Percentiles rank a stretch among this genome's conserved stretches.
These are phyloP conservation scores for Chiroxiphia lanceolata DNA, from an alignment of 2,797 vertebrate genomes.

Conservation along the genomic window DNA sequence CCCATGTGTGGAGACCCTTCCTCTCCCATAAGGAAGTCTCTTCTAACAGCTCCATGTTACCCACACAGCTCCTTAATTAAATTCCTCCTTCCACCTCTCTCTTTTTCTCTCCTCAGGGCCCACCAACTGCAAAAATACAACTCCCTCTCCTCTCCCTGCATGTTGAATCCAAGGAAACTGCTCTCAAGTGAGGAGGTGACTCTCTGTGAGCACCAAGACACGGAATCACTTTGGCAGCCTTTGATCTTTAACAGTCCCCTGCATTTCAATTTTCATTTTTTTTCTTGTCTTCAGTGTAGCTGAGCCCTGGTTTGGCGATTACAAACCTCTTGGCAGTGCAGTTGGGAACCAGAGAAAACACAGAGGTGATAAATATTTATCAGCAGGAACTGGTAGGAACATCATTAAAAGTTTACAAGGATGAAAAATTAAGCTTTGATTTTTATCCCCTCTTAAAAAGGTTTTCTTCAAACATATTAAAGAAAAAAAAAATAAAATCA, in stretches of 20 bases:
- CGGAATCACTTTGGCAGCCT: background rate
- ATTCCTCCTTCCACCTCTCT: background rate
- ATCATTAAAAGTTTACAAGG: slow-evolving; percentile 36
- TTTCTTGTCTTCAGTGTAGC: background rate
- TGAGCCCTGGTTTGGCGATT: background rate
- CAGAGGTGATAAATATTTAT: slow-evolving; percentile 58
- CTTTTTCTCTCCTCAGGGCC: background rate
- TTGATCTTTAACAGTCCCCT: slow-evolving; percentile 1
- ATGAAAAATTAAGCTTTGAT: slow-evolving; percentile 39
- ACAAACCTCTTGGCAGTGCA: slow-evolving; percentile 37
- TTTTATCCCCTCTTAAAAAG: slow-evolving; percentile 6
- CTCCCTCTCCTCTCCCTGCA: background rate
- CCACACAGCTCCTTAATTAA: background rate
- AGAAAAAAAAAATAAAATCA: background rate
- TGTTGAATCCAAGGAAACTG: background rate
- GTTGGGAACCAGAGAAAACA: slow-evolving; percentile 16
- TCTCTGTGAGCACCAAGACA: background rate
- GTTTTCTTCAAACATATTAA: background rate
- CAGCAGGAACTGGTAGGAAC: slow-evolving; percentile 9
- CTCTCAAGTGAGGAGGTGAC: background rate
- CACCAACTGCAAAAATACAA: background rate
- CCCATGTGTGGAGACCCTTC: background rate
- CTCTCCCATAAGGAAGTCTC: background rate
- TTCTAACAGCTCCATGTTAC: background rate
- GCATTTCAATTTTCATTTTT: background rate